Conservation (phyloP, 2,888 invertebrate genomes). For the Caenorhabditis sp. region DNA sequence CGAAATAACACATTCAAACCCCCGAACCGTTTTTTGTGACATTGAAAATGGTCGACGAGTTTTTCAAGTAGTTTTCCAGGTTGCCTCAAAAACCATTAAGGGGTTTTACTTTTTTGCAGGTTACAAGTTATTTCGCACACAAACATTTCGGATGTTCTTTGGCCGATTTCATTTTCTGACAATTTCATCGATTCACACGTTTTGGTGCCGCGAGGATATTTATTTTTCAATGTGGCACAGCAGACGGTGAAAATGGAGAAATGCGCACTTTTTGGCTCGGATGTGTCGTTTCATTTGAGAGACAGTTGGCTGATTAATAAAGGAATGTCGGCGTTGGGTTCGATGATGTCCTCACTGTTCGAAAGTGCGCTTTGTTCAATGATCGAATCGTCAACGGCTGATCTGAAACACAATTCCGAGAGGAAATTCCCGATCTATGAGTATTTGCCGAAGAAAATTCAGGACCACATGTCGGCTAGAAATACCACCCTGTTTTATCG, state of each 20-base stretch:
- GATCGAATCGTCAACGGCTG: slow-evolving; percentile 24
- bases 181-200: slow-evolving; percentile 44
- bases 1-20: not conserved
- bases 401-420: slow-evolving; percentile 23
- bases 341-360: slow-evolving; percentile 30
- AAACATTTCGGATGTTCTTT: slow-evolving; percentile 50
- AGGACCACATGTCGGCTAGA: slow-evolving; percentile 53
- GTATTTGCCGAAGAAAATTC: slow-evolving; percentile 58
- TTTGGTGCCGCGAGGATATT: slow-evolving; percentile 46
- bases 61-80: not conserved
- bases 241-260: slow-evolving; percentile 39
- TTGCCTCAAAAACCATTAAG: not conserved
- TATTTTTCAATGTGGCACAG: slow-evolving; percentile 42
- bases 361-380: slow-evolving; percentile 30
- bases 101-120: slow-evolving; percentile 21
- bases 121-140: slow-evolving; percentile 38
- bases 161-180: slow-evolving; percentile 56
- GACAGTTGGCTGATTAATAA: slow-evolving; percentile 42
- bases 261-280: slow-evolving; percentile 32
- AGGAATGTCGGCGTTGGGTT: slow-evolving; percentile 35
- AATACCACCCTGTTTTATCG: slow-evolving; percentile 47
- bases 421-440: slow-evolving; percentile 59
- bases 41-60: not conserved
- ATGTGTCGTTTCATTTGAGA: slow-evolving; percentile 27
- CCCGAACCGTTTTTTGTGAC: not conserved